Percentiles rank a stretch among this genome's conserved stretches.
These are phyloP conservation scores for Siphamia tubifer DNA, from an alignment of 2,113 vertebrate species.

Conservation along the genomic window DNA sequence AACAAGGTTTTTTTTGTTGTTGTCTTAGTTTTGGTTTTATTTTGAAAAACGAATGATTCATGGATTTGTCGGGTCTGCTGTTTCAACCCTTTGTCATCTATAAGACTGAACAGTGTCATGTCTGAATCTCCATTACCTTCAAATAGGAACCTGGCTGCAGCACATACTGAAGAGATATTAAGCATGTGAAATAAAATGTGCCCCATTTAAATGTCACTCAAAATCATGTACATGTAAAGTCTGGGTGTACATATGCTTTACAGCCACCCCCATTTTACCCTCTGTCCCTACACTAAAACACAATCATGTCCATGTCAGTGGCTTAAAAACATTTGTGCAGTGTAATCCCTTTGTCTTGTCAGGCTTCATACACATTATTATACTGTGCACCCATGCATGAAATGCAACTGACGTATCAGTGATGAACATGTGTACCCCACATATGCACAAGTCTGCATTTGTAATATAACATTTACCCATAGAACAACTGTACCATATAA, in stretches of 20 bases:
- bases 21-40: too few relatives aligned
- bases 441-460: constrained; percentile 7
- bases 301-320: constrained; percentile 15
- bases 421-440: constrained; percentile 15
- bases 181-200: constrained; percentile 39
- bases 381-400: constrained; percentile 36
- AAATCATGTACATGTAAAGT: constrained; percentile 17
- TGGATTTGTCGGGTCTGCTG: constrained; percentile 3
- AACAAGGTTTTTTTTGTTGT: not conserved
- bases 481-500: not conserved
- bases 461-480: not conserved
- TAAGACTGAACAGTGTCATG: constrained; percentile 29
- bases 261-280: constrained; percentile 35
- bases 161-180: constrained; percentile 40
- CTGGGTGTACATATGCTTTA: constrained; percentile 16
- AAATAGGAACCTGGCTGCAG: constrained; percentile 55
- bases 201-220: constrained; percentile 31
- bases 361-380: constrained; percentile 28
- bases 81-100: constrained; percentile 9
- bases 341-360: constrained; percentile 34
- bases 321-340: constrained; percentile 37
- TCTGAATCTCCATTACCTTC: constrained; percentile 51
- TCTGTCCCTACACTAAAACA: constrained; percentile 20
- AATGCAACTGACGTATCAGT: constrained; percentile 8
- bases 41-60: too few relatives aligned